Percentiles rank a stretch among this genome's conserved stretches.
phyloP scores from a whole-genome alignment of 2,113 vertebrate genomes.

The Forbesichthys papilliferus region DNA sequence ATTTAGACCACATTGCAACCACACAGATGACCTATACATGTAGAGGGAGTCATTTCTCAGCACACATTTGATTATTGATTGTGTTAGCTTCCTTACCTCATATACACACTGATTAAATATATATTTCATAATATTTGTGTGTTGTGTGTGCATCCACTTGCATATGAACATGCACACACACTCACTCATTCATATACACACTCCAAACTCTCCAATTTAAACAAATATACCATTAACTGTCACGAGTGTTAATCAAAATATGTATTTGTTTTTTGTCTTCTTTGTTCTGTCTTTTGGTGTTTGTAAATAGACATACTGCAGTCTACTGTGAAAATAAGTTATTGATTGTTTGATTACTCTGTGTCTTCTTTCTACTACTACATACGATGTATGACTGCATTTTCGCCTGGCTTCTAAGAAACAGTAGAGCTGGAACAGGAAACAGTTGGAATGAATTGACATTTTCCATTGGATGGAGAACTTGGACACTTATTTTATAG shows the following conservation, averaged over 20 bases:
- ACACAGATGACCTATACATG: constrained; percentile 18
- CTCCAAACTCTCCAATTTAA: background rate
- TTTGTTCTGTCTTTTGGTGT: too few relatives aligned
- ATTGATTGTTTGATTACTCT: background rate
- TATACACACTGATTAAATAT: background rate
- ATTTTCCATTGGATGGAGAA: constrained; percentile 77
- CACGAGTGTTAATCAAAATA: too few relatives aligned
- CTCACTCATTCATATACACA: too few relatives aligned
- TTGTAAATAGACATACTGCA: too few relatives aligned
- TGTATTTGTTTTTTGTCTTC: too few relatives aligned
- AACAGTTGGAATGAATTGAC: constrained; percentile 68
- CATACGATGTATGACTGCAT: constrained; percentile 13
- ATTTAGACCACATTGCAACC: constrained; percentile 45
- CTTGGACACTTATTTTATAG: constrained; percentile 76
- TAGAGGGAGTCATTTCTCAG: background rate
- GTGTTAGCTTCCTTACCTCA: background rate
- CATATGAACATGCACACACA: background rate
- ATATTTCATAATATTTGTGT: background rate
- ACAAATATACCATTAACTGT: background rate
- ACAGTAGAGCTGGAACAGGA: constrained; percentile 54
- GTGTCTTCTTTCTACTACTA: background rate
- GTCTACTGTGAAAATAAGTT: background rate
- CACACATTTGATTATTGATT: background rate
- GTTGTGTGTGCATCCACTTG: constrained; percentile 2
- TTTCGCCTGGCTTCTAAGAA: constrained; percentile 7